These are phyloP conservation scores for Andricus quercusramuli DNA, from an alignment of 2,888 invertebrate species.

Conservation along the genomic window DNA sequence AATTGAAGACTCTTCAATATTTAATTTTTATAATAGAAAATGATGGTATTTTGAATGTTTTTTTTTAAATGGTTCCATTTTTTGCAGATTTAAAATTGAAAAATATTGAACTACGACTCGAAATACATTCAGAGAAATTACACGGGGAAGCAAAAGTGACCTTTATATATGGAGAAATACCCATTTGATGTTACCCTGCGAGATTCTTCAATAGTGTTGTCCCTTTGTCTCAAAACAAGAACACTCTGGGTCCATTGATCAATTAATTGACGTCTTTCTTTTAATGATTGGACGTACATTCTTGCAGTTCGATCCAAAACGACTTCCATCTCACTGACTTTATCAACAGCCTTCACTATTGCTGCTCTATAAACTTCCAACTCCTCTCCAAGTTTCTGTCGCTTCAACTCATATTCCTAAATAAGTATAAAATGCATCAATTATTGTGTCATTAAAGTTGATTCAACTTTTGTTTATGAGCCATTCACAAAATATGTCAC, in stretches of 20 bases:
- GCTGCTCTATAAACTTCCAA: constrained; percentile 78
- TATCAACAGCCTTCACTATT: constrained; percentile 79
- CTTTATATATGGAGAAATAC: too few species aligned
- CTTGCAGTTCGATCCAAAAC: constrained; percentile 80
- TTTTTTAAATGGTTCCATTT: too few species aligned
- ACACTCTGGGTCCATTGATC: constrained; percentile 87
- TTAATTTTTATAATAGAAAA: too few species aligned
- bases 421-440: constrained; percentile 40
- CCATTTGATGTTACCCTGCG: constrained; percentile 77
- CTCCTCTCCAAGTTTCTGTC: constrained; percentile 80
- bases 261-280: constrained; percentile 85
- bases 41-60: too few species aligned
- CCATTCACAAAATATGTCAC: too few species aligned
- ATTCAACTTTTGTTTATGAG: too few species aligned
- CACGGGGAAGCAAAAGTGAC: too few species aligned
- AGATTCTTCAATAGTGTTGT: constrained; percentile 82
- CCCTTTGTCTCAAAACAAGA: constrained; percentile 85
- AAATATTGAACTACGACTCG: too few species aligned
- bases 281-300: constrained; percentile 81
- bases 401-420: constrained; percentile 80
- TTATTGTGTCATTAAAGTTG: not conserved
- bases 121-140: too few species aligned
- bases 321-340: constrained; percentile 81
- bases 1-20: too few species aligned
- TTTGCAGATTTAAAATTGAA: too few species aligned